These are phyloP conservation scores for Dicycla oo DNA, from an alignment of 2,888 invertebrate species.

Conservation along the genomic window DNA sequence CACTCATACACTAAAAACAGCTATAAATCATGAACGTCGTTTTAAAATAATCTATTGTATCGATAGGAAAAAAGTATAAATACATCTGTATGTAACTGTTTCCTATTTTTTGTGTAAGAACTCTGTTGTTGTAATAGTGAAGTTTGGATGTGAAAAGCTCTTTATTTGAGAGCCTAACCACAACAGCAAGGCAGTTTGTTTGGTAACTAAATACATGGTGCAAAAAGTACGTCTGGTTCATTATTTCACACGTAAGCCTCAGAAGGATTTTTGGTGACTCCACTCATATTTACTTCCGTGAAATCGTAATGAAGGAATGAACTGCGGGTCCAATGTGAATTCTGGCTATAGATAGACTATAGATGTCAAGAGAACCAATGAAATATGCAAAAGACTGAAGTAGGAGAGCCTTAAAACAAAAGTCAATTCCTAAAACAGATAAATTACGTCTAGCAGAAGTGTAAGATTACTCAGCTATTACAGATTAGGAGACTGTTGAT, in stretches of 20 bases:
- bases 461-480: background rate
- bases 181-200: conserved; percentile 14
- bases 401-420: background rate
- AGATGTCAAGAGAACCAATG: background rate
- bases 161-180: conserved; percentile 1
- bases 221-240: background rate
- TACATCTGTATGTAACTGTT: conserved; percentile 33
- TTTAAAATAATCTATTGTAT: conserved; percentile 49
- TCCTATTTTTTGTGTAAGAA: conserved; percentile 34
- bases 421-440: background rate
- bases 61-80: conserved; percentile 28
- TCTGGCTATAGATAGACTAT: background rate
- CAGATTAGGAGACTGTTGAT: background rate
- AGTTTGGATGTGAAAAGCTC: conserved; percentile 7
- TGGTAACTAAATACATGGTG: background rate
- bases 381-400: background rate
- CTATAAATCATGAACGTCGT: conserved; percentile 46
- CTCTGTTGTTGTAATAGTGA: background rate
- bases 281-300: background rate
- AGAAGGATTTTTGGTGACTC: background rate
- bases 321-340: background rate
- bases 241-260: background rate
- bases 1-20: conserved; percentile 31
- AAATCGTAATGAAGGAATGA: background rate
- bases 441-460: background rate